Evolutionary conservation across 2,797 vertebrate genomes (phyloP), one percentile per base, ranked within the genome.

Genomic region (Falco rusticolus): DNA sequence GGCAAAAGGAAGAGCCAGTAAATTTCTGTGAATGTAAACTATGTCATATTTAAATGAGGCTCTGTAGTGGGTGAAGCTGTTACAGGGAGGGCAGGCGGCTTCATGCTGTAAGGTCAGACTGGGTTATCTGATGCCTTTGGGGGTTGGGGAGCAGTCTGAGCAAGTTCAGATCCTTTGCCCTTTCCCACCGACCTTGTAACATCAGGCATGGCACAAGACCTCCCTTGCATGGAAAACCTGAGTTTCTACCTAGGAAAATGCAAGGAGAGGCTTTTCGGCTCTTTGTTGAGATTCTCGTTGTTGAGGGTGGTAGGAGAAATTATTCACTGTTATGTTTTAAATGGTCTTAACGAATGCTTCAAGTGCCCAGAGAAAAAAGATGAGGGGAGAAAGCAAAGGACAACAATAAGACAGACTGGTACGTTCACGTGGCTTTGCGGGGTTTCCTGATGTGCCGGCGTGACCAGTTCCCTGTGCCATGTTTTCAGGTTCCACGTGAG

Each of bases 401-500:
- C 37, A 37, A 51, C 37, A 56, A 16, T 16, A 39, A 61, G 33
- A 6, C 22, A 20, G 21, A 33, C 29, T 28, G 53, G 21, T 14
- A 15, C 20, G 74, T 70, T 82, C 34, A 9, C 1, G 0, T 13
- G 82, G 51, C 9, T 70, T 28, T 50, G 28, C 22, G 48, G 39
- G 28, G 57, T 34, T 80, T 60, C 56, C 54, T 13, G 22, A 2
- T 7, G 56, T 37, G 39, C 64, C 28, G 28, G 29, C 10, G 13
- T 71, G 33, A 37, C 8, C 41, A 14, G 16, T 31, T n/a, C 12
- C 6, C 39, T 10, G 2, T 15, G 26, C 18, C 33, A 1, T 16
- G 25, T 33, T 34, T 19, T 43, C 3, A 1, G 15, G 34, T 7
- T 33, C 43, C 29, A 9, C 4, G 1, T 5, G 60, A 0, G 2